phyloP scores from a whole-genome alignment of 2,888 invertebrate genomes.

The Caenorhabditis afra region DNA sequence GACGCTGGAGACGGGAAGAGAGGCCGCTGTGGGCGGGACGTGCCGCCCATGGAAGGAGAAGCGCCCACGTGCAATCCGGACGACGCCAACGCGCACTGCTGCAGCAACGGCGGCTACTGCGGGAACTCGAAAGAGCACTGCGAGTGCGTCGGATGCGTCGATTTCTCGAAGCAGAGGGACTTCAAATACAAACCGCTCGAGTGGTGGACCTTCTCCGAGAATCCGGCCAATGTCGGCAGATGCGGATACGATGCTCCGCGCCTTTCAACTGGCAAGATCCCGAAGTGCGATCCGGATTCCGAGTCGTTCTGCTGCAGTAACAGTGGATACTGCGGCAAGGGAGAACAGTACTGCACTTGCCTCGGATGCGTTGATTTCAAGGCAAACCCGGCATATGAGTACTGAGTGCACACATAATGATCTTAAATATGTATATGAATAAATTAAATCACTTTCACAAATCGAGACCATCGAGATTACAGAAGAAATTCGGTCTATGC shows the following conservation, averaged over 20 bases:
- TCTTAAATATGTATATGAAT: not conserved
- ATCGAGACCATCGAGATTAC: constrained; percentile 29
- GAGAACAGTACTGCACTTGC: constrained; percentile 69
- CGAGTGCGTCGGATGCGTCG: constrained; percentile 77
- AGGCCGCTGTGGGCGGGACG: constrained; percentile 74
- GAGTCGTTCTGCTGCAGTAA: constrained; percentile 64
- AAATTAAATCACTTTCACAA: constrained; percentile 9
- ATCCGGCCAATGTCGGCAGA: constrained; percentile 73
- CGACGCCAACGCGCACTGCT: constrained; percentile 73
- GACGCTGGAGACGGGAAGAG: constrained; percentile 75
- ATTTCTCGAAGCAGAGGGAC: constrained; percentile 71
- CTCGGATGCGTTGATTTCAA: constrained; percentile 71
- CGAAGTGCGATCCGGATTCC: constrained; percentile 75
- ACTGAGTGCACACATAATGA: constrained; percentile 18
- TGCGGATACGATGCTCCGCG: constrained; percentile 75
- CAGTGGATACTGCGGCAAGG: constrained; percentile 74
- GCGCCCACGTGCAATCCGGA: constrained; percentile 77
- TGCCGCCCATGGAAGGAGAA: constrained; percentile 69
- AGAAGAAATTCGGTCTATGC: not conserved
- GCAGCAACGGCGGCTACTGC: constrained; percentile 76
- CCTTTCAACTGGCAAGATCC: constrained; percentile 68
- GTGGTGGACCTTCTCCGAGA: constrained; percentile 77
- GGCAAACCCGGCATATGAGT: constrained; percentile 63
- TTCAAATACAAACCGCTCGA: constrained; percentile 67
- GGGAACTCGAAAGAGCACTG: constrained; percentile 77